Base-by-base conservation (phyloP, 2,888 invertebrate species). In the Nomada flava region DNA sequence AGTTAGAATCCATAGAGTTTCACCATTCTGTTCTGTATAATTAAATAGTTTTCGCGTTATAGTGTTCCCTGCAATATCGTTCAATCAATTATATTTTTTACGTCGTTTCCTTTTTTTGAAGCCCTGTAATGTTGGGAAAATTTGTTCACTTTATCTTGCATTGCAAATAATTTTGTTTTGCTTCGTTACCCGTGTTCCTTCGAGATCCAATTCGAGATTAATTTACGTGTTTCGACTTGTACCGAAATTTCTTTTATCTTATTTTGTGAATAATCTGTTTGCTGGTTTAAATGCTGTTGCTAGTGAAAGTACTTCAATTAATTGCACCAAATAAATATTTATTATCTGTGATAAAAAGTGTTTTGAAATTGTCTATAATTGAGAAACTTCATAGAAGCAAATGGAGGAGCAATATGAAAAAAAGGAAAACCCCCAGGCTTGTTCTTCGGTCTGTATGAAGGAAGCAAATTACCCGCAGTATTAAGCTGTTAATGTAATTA, bases 331-430 rank as follows among this genome's bases (percentile, higher is more conserved):
- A 89, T 90, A 91, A 86, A 89, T 83, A 86, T 91, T 90, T 88
- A 87, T 91, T 91, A 90, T 91, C 91, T 91, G 91, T 91, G 91
- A 91, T 91, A 91, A 88, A 87, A 90, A 88, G 88, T 90, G 87
- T 91, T 90, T 91, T 89, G 83, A 89, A 89, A 85, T 87, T 89
- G 86, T 87, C 83, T 89, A 81, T 80, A 84, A 70, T 74, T 59
- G 76, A 53, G 74, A 57, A 70, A 75, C 76, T 69, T 69, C 62
- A 29, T 15, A 57, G 67, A n/a, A 47, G 29, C 57, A 60, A 74
- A 80, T 11, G n/a, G 71, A 68, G 29, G 65, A 62, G 64, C 55
- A 69, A 50, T 36, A 67, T 9, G 36, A 55, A 52, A 47, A 44
- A 50, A 79, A 67, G 55, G 29, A 13, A 42, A 81, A 64, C 71